Conservation (phyloP, 2,797 vertebrate species). For the Anisognathus igniventris region DNA sequence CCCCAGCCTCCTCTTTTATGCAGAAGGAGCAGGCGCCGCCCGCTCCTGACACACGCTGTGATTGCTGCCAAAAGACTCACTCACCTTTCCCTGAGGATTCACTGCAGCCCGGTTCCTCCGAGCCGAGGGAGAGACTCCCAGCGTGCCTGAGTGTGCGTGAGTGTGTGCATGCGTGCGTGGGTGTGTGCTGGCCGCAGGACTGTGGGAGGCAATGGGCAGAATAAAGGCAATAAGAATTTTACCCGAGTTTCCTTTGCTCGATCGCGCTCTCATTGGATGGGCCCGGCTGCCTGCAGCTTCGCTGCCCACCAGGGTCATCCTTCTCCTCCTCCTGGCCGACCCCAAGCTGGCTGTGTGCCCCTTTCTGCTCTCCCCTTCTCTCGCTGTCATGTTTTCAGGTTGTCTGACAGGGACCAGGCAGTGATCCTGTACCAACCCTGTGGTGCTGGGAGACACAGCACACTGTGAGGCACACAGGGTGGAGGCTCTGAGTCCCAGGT, state of each 20-base stretch:
- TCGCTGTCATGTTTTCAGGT: not conserved
- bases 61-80: constrained; percentile 74
- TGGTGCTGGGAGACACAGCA: accelerated
- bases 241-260: constrained; percentile 59
- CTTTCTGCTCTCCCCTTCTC: not conserved
- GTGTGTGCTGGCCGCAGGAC: constrained; percentile 69
- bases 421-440: not conserved
- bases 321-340: not conserved
- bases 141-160: constrained; percentile 72
- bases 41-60: constrained; percentile 70
- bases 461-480: accelerated
- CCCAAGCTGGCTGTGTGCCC: not conserved
- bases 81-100: constrained; percentile 46
- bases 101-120: constrained; percentile 52
- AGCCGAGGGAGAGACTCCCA: constrained; percentile 66
- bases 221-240: constrained; percentile 82
- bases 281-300: not conserved
- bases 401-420: not conserved
- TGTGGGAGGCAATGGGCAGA: constrained; percentile 68
- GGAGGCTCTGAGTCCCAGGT: not conserved
- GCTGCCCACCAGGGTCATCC: not conserved
- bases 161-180: constrained; percentile 58
- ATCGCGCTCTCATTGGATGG: not conserved
- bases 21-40: constrained; percentile 62
- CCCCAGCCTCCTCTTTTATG: constrained; percentile 64